Evolutionary conservation across 2,113 vertebrate genomes (phyloP).

Genomic region (Gallinago undulata): DNA sequence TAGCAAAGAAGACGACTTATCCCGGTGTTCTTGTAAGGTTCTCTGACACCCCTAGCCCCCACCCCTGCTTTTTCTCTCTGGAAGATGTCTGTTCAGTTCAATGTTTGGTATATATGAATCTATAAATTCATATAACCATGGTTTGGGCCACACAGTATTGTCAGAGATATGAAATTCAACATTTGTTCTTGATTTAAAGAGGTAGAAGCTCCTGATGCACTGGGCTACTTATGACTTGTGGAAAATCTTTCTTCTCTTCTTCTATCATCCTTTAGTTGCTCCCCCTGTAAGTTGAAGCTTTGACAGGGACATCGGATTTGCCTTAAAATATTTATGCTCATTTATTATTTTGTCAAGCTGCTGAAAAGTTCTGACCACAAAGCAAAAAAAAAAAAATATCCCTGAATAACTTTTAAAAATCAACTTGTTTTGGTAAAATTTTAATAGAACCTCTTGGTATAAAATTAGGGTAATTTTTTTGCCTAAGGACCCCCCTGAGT

Average conservation of each 20-base stretch:
- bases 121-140: not conserved
- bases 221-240: not conserved
- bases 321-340: not conserved
- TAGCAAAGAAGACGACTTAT: not conserved
- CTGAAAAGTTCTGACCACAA: not conserved
- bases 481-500: not conserved
- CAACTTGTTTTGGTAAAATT: not conserved
- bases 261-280: not conserved
- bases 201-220: not conserved
- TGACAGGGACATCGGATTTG: not conserved
- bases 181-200: not conserved
- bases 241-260: not conserved
- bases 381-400: not conserved
- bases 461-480: not conserved
- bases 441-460: not conserved
- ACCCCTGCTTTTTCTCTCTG: not conserved
- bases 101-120: not conserved
- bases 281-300: not conserved
- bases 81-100: not conserved
- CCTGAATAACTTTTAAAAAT: not conserved
- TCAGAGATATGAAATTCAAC: not conserved
- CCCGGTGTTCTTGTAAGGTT: not conserved
- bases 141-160: not conserved
- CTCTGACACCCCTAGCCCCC: rapidly evolving
- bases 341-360: not conserved